Percentiles rank a stretch among this genome's conserved stretches.
These are phyloP conservation scores for Bombus ignitus DNA, from an alignment of 1,140 invertebrate species.

Conservation along the genomic window DNA sequence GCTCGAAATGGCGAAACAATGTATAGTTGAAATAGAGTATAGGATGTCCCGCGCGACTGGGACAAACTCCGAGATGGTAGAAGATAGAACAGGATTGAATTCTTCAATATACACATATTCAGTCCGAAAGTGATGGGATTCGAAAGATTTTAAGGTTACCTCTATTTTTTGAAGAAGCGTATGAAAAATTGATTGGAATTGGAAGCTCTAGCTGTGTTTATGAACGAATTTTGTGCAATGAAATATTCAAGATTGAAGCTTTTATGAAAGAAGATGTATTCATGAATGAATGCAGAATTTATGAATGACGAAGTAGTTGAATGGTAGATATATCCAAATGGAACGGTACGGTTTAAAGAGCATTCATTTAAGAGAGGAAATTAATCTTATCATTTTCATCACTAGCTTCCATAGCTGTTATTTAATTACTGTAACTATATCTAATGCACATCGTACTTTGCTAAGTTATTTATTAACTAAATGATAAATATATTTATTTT, in stretches of 20 bases:
- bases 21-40: not conserved
- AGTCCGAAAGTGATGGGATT: too few species aligned
- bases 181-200: not conserved
- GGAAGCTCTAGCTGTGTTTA: not conserved
- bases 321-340: not conserved
- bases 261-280: constrained; percentile 6
- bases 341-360: not conserved
- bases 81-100: too few species aligned
- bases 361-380: not conserved
- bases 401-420: not conserved
- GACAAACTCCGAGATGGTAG: too few species aligned
- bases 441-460: not conserved
- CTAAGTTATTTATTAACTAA: too few species aligned
- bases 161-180: too few species aligned
- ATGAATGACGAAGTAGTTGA: not conserved
- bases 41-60: too few species aligned
- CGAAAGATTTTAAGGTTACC: too few species aligned
- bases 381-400: not conserved
- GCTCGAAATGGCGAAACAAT: not conserved
- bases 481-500: not conserved
- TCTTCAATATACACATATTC: too few species aligned
- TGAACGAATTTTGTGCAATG: not conserved
- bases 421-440: not conserved
- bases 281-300: not conserved
- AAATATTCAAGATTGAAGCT: not conserved